Conservation (phyloP, 2,888 invertebrate species). For the Atethmia centrago region DNA sequence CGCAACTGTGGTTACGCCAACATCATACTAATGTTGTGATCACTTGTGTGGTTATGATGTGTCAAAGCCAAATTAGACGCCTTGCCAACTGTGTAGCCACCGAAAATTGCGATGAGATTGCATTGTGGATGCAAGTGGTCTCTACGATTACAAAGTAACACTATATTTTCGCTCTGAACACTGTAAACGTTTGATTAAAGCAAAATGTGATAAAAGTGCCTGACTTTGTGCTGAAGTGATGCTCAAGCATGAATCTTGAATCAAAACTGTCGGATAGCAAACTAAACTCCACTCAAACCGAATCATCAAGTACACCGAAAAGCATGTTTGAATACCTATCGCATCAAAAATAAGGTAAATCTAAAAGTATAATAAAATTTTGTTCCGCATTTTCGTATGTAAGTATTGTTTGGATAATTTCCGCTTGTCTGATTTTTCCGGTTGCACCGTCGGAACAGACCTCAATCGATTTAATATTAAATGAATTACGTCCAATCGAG, state of each 20-base stretch:
- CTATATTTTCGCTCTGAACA: not conserved
- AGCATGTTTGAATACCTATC: too few species aligned
- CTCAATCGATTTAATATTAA: constrained; percentile 21
- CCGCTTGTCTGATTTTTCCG: constrained; percentile 3
- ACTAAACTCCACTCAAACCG: not conserved
- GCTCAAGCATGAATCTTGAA: not conserved
- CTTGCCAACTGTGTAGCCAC: not conserved
- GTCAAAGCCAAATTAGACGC: constrained; percentile 31
- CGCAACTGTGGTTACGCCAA: constrained; percentile 2
- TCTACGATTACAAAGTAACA: not conserved
- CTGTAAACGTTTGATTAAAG: not conserved
- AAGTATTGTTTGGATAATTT: constrained; percentile 3
- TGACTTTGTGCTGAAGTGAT: not conserved
- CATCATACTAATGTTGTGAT: constrained; percentile 27
- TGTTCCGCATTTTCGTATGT: not conserved
- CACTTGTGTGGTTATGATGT: constrained; percentile 23
- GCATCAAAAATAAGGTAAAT: too few species aligned
- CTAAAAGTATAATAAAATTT: not conserved
- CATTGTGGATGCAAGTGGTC: constrained; percentile 1
- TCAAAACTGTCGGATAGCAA: not conserved
- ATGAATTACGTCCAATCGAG: constrained; percentile 39
- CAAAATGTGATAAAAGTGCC: not conserved
- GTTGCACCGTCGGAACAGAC: not conserved
- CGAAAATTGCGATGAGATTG: constrained; percentile 21
- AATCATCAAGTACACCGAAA: not conserved